Evolutionary conservation across 64 coral and sea anemone species (phyloP).

Genomic region (Dendronephthya gigantea): DNA sequence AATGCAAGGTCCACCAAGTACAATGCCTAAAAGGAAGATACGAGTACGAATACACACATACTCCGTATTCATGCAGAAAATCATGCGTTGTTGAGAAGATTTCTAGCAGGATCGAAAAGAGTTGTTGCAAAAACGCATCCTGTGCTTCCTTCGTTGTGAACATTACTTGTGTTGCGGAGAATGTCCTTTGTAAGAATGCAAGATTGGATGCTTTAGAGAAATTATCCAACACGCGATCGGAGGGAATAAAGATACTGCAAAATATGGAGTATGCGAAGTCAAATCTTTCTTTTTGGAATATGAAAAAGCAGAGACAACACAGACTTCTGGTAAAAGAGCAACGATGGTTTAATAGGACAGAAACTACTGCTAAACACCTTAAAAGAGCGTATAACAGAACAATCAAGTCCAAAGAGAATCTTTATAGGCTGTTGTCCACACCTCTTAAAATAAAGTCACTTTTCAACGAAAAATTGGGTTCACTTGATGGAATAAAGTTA

Average conservation of each 20-base stretch:
- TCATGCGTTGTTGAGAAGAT: neutral
- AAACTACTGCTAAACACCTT: neutral
- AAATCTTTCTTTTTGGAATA: neutral
- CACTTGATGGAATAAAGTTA: neutral
- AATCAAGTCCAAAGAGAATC: neutral
- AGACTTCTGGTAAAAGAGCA: neutral
- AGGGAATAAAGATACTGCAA: neutral
- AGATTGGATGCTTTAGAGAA: neutral
- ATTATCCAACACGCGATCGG: neutral
- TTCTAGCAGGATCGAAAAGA: neutral
- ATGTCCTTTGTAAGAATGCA: neutral
- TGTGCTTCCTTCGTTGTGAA: neutral
- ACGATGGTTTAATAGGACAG: neutral
- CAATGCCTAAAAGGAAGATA: neutral
- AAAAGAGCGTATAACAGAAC: neutral
- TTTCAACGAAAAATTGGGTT: neutral
- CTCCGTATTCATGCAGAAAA: neutral
- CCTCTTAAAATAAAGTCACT: neutral
- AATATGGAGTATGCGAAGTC: neutral
- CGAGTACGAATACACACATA: neutral
- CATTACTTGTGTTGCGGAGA: neutral
- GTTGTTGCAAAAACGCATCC: neutral
- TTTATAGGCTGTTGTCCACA: neutral
- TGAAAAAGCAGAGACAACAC: neutral
- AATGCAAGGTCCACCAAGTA: neutral